Base-by-base conservation (phyloP, 2,113 vertebrate genomes). In the Rhynchopsitta pachyrhyncha region DNA sequence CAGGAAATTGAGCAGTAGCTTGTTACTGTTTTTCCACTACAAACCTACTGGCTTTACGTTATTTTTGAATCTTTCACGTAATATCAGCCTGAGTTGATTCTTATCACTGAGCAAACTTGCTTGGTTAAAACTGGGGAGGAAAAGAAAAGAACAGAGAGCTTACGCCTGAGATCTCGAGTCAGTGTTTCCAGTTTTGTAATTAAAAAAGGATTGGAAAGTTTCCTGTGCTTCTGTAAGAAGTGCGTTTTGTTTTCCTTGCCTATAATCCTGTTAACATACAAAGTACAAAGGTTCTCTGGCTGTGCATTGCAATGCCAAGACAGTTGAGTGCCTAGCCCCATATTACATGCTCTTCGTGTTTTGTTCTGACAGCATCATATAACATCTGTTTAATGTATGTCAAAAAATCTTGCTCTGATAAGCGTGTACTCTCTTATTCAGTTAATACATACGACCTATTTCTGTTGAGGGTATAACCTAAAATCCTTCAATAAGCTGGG, bases 331-430 rank as follows among this genome's bases (percentile, higher is more conserved):
- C 20, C 44, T 46, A 73, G 20, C n/a, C 53, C 39, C 35, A 9
- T 49, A n/a, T 57, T 37, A 11, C 29, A 4, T 11, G 13, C 25
- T 49, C 6, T 6, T 31, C 44, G 39, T 0, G 0, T 33, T 55
- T 47, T 84, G 23, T 37, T 70, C 59, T 67, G 57, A 37, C 27
- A 39, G 57, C 50, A n/a, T 20, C n/a, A 7, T 10, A 11, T 44
- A 53, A 60, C 31, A 31, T 35, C 31, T 10, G 31, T 23, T 18
- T 59, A 33, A 4, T 1, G 9, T 24, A 17, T 17, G 27, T 49
- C 31, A 39, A 44, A 9, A 18, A 42, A n/a, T 2, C 31, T 37
- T 31, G 49, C 37, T 79, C 39, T 29, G 62, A 25, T 29, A 28
- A 75, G 57, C 75, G 7, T 1, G 5, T 29, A 12, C n/a, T 29